phyloP scores from a whole-genome alignment of 1,140 invertebrate species.

The Aphis craccivora region DNA sequence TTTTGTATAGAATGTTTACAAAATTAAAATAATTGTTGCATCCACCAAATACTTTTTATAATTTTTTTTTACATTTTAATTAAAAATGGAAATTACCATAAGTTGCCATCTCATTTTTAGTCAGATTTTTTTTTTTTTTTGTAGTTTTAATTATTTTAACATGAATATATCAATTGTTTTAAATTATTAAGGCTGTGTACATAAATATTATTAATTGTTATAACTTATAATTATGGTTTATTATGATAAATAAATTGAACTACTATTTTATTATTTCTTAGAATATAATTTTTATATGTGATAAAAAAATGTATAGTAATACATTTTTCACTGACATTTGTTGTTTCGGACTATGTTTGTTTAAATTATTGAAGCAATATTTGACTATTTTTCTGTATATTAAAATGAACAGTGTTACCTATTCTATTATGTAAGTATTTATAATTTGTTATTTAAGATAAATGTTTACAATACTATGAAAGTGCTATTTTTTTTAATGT shows the following conservation, averaged over 20 bases:
- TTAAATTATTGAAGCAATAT: conserved; percentile 4
- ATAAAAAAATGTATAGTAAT: background rate
- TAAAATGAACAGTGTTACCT: background rate
- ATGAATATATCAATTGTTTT: conserved; percentile 1
- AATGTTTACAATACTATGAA: background rate
- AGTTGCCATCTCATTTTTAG: conserved; percentile 1
- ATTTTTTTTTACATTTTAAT: background rate
- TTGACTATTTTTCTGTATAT: background rate
- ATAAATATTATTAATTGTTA: conserved; percentile 3
- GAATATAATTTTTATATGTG: background rate
- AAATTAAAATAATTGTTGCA: background rate
- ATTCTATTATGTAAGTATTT: background rate
- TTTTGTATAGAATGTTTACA: background rate
- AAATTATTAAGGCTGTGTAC: background rate
- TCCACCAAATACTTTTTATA: background rate
- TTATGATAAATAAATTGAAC: background rate
- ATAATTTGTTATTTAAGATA: background rate
- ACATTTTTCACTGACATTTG: background rate
- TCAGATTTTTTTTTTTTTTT: background rate
- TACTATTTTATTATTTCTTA: background rate
- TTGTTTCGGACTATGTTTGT: background rate
- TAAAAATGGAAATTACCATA: background rate
- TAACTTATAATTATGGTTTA: background rate
- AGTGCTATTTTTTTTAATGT: background rate
- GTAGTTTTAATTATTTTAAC: background rate